Base-by-base conservation (phyloP, 2,113 vertebrate genomes). In the Hoplias malabaricus region DNA sequence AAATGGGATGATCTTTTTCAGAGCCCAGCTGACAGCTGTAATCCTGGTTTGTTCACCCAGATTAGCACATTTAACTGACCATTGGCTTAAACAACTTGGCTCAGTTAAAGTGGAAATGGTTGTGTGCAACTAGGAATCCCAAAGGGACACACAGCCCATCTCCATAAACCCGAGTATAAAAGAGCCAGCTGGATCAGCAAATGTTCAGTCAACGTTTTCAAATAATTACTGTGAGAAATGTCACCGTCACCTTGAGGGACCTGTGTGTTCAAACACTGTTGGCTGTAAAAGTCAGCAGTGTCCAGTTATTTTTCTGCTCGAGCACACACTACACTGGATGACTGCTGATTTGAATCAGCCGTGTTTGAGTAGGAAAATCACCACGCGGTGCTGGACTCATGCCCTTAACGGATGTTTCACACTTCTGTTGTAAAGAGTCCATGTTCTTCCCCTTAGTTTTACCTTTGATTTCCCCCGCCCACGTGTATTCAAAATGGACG, bases 41-140 rank as follows among this genome's bases (percentile, higher is more conserved):
- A 65, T 34, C 50, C 66, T 38, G 50, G 63, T 69, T 56, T 66
- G 29, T n/a, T 63, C 59, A 50, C 42, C 34, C 59, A 81, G 73
- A 82, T 84, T 75, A 82, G 71, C 77, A 69, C 77, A 76, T 73
- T 70, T 78, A 80, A 78, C 5, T 69, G 43, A 67, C 78, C 67
- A 76, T 5, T 40, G 36, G 62, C 70, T 73, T 83, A 73, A 66
- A 29, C 61, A 59, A 38, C 25, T n/a, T 40, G 67, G 31, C 69
- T 53, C 29, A 13, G 19, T 31, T 11, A 53, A 73, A n/a, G 61
- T 19, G 6, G 19, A 48, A 67, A 29, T n/a, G 31, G 46, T 63
- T 63, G 9, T 31, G 73, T 4, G 14, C 12, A 27, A 4, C 27
- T 59, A 14, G 21, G 4, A 27, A 31, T 66, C 27, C 53, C 34